Evolutionary conservation across 1,140 invertebrate genomes (phyloP), one percentile per base, ranked within the genome.

Genomic region (Cydia amplana): DNA sequence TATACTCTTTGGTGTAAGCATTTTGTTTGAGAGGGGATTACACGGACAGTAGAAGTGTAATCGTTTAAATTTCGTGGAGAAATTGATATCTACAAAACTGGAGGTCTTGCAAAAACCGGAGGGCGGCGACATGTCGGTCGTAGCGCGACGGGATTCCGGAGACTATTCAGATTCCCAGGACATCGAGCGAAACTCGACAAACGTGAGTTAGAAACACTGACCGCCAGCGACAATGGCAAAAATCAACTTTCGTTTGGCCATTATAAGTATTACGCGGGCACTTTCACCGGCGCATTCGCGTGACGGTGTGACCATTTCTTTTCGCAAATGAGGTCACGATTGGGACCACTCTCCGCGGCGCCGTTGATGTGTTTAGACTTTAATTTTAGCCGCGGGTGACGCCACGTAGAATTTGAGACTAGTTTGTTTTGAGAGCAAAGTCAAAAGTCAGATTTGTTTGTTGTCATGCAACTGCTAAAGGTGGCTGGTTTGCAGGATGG

Each of bases 91-190:
- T 76, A 79, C 81, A 87, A 92, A 91, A 83, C 91, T 92, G 91
- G 91, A 91, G 86, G 89, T 92, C 77, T 76, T 92, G 84, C 89
- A 87, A 85, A 87, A 83, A 72, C 84, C 83, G 40, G 87, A 89
- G 85, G 87, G 87, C 87, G 85, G 83, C 82, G 85, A 92, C 76
- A 93, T 93, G 90, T 93, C 91, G 90, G 89, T 90, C 83, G 85
- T 92, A 74, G 89, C 83, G 73, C 88, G 91, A 82, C 84, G 86
- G 79, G 91, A 93, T 83, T 93, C 91, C 49, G 88, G 88, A 65
- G 93, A 93, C 82, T 93, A 88, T 80, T 93, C 91, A 51, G 93
- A 93, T 75, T 93, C 93, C 32, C 91, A 93, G 82, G 91, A 93
- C 78, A 91, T 88, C 76, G 90, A 91, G 75, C 87, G 87, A 76